These are phyloP conservation scores for Acrocephalus kingi DNA, from an alignment of 2,113 vertebrate species.

Conservation along the genomic window DNA sequence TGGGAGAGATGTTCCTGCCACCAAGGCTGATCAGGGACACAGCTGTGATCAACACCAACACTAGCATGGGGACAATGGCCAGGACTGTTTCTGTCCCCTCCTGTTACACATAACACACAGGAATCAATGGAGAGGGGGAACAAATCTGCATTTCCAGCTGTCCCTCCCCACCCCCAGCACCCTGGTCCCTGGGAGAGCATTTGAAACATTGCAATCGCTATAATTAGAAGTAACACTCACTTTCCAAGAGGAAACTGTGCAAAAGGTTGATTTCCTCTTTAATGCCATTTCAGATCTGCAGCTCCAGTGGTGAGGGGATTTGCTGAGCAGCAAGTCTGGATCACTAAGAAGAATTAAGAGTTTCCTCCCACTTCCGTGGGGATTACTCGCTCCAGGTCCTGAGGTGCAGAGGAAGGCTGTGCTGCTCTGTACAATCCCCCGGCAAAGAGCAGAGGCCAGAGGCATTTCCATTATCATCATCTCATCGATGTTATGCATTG, in stretches of 20 bases:
- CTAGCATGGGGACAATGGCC: accelerated
- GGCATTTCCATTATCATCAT: neutral
- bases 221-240: constrained; percentile 57
- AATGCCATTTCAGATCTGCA: constrained; percentile 11
- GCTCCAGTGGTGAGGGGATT: neutral
- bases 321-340: neutral
- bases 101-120: neutral
- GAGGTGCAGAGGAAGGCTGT: neutral
- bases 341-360: neutral
- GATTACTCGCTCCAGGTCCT: neutral
- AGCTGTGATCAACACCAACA: accelerated
- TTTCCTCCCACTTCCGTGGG: neutral
- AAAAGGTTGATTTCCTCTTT: constrained; percentile 62
- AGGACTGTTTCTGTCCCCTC: neutral
- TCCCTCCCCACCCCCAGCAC: neutral
- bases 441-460: neutral
- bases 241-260: constrained; percentile 63
- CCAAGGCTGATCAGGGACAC: neutral
- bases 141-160: neutral
- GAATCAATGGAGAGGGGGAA: neutral
- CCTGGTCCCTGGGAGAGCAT: constrained; percentile 10
- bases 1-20: neutral
- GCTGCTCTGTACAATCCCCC: neutral
- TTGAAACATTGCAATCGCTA: constrained; percentile 19
- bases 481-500: neutral